Conservation (phyloP, 30 jellyfish, hydroid and myxozoan species). For the Hydractinia symbiolongicarpus region DNA sequence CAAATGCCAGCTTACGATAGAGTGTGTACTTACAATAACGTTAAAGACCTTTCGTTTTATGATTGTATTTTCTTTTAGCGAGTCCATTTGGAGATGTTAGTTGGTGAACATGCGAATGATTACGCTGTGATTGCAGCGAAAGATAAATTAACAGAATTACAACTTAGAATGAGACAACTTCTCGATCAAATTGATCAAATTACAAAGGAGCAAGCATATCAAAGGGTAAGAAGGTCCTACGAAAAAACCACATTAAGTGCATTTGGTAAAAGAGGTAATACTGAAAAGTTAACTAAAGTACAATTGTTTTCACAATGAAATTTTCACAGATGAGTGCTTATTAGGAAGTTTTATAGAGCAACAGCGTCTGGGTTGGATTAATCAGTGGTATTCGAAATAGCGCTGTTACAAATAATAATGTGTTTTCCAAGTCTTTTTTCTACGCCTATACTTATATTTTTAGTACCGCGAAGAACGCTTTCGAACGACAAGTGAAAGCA, state of each 20-base stretch:
- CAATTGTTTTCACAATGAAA: not conserved
- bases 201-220: constrained; percentile 93
- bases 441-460: not conserved
- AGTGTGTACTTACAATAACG: too few relatives aligned
- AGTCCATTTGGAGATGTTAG: constrained; percentile 71
- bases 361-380: too few relatives aligned
- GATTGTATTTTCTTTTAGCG: constrained; percentile 35
- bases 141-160: constrained; percentile 84
- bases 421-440: too few relatives aligned
- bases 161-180: constrained; percentile 81
- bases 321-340: not conserved
- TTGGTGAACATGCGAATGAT: constrained; percentile 94
- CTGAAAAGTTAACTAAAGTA: not conserved
- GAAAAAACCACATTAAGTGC: not conserved
- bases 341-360: too few relatives aligned
- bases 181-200: constrained; percentile 91
- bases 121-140: constrained; percentile 86
- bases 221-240: constrained; percentile 53
- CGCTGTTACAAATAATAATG: too few relatives aligned
- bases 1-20: too few relatives aligned
- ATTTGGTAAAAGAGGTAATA: not conserved
- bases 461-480: constrained; percentile 93
- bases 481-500: constrained; percentile 91
- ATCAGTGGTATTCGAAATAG: too few relatives aligned
- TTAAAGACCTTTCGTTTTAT: not conserved